Conservation (phyloP, 2,113 vertebrate genomes). For the Nanorana parkeri region DNA sequence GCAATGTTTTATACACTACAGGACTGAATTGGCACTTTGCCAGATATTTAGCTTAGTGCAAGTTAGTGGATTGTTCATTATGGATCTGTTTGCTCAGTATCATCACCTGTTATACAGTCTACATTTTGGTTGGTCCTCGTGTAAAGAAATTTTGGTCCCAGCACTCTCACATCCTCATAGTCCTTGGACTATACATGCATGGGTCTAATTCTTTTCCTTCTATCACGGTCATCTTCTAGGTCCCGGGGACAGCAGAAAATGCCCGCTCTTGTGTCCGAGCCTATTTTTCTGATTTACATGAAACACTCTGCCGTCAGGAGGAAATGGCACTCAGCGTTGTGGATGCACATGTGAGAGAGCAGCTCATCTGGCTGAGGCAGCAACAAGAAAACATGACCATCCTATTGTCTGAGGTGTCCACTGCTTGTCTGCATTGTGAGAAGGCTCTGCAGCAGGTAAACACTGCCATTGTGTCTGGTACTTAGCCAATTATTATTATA, state of each 20-base stretch:
- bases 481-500: too few relatives aligned
- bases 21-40: too few relatives aligned
- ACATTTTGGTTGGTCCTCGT: too few relatives aligned
- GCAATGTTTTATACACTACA: too few relatives aligned
- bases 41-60: too few relatives aligned
- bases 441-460: constrained; percentile 95
- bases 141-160: too few relatives aligned
- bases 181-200: too few relatives aligned
- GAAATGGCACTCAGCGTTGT: constrained; percentile 98
- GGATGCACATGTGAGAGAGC: constrained; percentile 93
- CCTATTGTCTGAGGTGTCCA: constrained; percentile 94
- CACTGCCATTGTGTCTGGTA: neutral
- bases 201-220: too few relatives aligned
- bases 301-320: constrained; percentile 96
- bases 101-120: too few relatives aligned
- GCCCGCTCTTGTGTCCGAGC: constrained; percentile 95
- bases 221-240: constrained; percentile 67
- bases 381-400: constrained; percentile 99
- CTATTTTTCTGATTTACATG: constrained; percentile 96
- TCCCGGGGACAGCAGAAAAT: constrained; percentile 93
- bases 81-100: too few relatives aligned
- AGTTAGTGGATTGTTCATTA: too few relatives aligned
- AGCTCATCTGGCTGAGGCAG: constrained; percentile 95
- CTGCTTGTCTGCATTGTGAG: constrained; percentile 96
- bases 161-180: too few relatives aligned